A percentile compares a stretch with the other conserved stretches of the same genome.
These are phyloP conservation scores for Chloropsis cyanopogon DNA, from an alignment of 2,113 vertebrate genomes.

Conservation along the genomic window DNA sequence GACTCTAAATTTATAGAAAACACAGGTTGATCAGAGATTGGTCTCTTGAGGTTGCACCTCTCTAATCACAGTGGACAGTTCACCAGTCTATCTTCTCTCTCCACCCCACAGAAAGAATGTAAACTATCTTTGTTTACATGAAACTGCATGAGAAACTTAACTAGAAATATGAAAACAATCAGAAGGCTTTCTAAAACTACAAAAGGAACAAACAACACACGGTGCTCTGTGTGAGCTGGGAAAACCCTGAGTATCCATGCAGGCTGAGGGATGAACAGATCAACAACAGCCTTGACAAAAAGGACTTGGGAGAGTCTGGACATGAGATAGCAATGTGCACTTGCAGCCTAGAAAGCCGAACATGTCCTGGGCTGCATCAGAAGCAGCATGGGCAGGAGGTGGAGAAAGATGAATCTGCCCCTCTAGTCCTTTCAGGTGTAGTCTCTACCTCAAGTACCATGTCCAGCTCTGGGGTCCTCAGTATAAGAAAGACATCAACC, in stretches of 20 bases:
- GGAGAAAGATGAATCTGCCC: not conserved
- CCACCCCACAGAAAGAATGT: too few relatives aligned
- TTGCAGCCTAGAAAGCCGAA: not conserved
- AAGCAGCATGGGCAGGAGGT: not conserved
- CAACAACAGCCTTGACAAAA: fast-evolving
- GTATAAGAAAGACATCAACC: too few relatives aligned
- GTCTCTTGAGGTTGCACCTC: too few relatives aligned
- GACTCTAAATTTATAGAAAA: too few relatives aligned
- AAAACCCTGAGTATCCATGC: not conserved
- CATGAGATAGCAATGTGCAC: not conserved
- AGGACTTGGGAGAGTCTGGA: not conserved
- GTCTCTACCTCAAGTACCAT: not conserved
- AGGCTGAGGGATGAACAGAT: not conserved
- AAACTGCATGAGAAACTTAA: too few relatives aligned
- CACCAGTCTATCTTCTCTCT: too few relatives aligned
- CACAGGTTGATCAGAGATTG: too few relatives aligned
- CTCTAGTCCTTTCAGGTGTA: not conserved
- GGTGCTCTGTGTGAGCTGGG: fast-evolving
- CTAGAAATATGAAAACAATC: too few relatives aligned
- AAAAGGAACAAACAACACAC: too few relatives aligned
- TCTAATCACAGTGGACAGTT: too few relatives aligned
- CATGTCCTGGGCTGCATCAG: not conserved
- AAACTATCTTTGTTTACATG: too few relatives aligned
- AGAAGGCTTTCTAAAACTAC: too few relatives aligned
- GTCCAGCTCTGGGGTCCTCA: not conserved